phyloP scores from a whole-genome alignment of 2,797 vertebrate genomes.

The Sylvilagus floridanus region DNA sequence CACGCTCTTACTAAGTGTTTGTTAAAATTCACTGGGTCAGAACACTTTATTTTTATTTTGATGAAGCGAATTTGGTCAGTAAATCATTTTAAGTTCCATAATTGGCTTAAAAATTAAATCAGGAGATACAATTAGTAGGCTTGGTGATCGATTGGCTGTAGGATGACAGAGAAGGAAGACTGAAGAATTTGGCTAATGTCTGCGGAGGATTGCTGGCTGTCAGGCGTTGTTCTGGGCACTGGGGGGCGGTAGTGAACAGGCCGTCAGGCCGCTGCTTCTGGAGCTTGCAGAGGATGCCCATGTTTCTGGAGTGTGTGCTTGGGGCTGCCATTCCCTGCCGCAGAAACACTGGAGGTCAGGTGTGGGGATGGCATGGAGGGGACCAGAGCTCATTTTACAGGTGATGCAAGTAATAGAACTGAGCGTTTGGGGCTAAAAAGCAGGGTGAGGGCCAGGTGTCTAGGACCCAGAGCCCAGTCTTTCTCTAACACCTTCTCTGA shows the following conservation, averaged over 20 bases:
- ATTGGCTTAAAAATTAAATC: conserved; percentile 56
- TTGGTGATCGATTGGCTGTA: conserved; percentile 33
- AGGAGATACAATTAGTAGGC: conserved; percentile 47
- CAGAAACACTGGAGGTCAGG: not conserved
- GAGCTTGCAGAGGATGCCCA: not conserved
- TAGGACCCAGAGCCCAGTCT: not conserved
- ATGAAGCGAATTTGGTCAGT: conserved; percentile 31
- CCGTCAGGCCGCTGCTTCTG: not conserved
- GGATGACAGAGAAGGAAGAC: not conserved
- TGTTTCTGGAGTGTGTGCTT: not conserved
- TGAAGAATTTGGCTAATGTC: conserved; percentile 19
- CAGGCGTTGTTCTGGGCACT: not conserved
- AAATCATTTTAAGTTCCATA: conserved; percentile 60
- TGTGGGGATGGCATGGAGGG: not conserved
- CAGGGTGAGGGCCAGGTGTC: not conserved
- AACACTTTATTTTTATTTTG: conserved; percentile 61
- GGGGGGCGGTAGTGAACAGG: not conserved
- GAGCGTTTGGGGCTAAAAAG: not conserved
- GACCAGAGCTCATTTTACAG: not conserved
- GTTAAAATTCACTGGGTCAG: conserved; percentile 48
- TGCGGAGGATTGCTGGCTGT: not conserved
- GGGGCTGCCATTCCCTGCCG: not conserved
- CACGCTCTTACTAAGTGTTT: not conserved
- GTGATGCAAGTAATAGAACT: not conserved
- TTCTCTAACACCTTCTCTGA: not conserved